Percentiles rank a stretch among this genome's conserved stretches.
Conservation (phyloP, 2,113 vertebrate genomes). For the Miniopterus natalensis region DNA sequence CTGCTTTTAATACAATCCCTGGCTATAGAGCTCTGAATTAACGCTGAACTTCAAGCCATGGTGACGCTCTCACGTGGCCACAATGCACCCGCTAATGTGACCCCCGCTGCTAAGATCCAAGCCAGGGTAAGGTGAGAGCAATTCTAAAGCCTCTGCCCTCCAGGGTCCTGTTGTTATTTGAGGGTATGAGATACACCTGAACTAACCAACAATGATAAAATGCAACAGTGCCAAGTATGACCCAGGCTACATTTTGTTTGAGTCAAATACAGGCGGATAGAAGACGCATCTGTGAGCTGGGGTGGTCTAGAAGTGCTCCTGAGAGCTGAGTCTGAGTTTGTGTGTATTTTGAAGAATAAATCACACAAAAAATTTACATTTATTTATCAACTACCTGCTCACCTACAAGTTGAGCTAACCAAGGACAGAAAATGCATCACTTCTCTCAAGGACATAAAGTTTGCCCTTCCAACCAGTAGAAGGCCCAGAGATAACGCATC, state of each 20-base stretch:
- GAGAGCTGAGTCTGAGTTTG: neutral
- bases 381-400: neutral
- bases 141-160: neutral
- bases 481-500: neutral
- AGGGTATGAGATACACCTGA: neutral
- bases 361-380: neutral
- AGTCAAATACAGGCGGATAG: neutral
- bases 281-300: neutral
- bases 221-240: too few relatives aligned
- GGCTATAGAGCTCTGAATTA: neutral
- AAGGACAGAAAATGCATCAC: neutral
- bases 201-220: neutral
- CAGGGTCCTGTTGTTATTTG: accelerated
- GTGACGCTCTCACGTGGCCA: accelerated
- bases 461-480: neutral
- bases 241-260: neutral
- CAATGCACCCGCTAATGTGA: neutral
- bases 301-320: accelerated
- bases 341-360: neutral
- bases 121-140: accelerated
- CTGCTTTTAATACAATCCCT: neutral
- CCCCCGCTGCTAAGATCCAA: accelerated
- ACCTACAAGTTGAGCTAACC: neutral
- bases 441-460: neutral
- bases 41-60: neutral